Base-by-base conservation (phyloP, 2,797 vertebrate species). In the Pipistrellus pygmaeus region DNA sequence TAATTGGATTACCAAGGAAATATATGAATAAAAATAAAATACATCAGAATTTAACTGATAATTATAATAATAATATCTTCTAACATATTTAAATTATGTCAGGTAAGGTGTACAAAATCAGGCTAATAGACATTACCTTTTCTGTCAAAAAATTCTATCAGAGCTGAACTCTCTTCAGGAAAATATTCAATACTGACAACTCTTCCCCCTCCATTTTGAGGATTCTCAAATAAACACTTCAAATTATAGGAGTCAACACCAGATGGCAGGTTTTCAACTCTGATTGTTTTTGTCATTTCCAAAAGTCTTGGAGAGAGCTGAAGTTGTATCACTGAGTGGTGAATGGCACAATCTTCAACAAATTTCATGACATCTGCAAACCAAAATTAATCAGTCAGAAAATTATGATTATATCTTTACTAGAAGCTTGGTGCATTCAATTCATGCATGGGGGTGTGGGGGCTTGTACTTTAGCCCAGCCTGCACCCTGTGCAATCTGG, bases 201-300 rank as follows among this genome's bases (percentile, higher is more conserved):
- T 2, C 96, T 97, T 0, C 97, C 98, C 0, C 95, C 97, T 96
- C 98, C 99, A 0, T 95, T 93, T 84, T 21, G 97, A 66, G 98
- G 95, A 85, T 96, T 99, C 96, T 99, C 99, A 97, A 99, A 99
- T 95, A 98, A 99, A 69, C 99, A 0, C 0, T 96, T 95, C 93
- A 99, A 92, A 18, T 98, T 96, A 55, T 98, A 97, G 85, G 93
- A 87, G 23, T 96, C 5, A 9, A 94, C 96, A 17, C 88, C 93
- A 3, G 95, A 89, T 5, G 98, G 98, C 62, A 99, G 90, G 69
- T 97, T 97, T 98, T 99, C 99, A 92, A 98, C 98, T 32, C 98
- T 96, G 93, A 99, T 46, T 44, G 95, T 98, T 73, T 88, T 98
- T 8, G 98, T 98, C 62, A 51, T 92, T 96, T 99, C 98, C 89